Percentiles rank a stretch among this genome's conserved stretches.
Conservation (phyloP, 2,888 invertebrate genomes). For the Pimpla rufipes region DNA sequence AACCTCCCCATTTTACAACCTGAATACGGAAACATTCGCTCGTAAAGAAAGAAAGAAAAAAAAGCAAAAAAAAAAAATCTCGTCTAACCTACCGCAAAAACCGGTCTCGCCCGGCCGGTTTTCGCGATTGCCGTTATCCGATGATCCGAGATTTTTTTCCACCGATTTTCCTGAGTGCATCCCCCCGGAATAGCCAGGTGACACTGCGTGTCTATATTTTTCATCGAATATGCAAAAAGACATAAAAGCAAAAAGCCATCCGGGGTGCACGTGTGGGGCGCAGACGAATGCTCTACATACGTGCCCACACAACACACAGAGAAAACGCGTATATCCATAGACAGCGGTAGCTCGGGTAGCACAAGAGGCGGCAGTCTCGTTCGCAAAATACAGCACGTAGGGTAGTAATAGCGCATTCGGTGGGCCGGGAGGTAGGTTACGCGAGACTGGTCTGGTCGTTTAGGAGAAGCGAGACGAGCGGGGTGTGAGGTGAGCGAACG, state of each 20-base stretch:
- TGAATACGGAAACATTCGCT: not conserved
- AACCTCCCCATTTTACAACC: too few species aligned
- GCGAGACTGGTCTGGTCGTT: slow-evolving; percentile 35
- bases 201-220: not conserved
- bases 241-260: slow-evolving; percentile 22
- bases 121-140: slow-evolving; percentile 4
- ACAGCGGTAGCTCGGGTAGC: slow-evolving; percentile 8
- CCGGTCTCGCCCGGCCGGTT: not conserved
- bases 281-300: not conserved
- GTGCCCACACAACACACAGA: too few species aligned
- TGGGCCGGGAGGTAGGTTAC: slow-evolving; percentile 36
- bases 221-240: slow-evolving; percentile 18
- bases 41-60: not conserved
- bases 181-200: not conserved
- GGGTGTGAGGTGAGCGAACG: slow-evolving; percentile 60
- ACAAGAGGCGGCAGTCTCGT: slow-evolving; percentile 35
- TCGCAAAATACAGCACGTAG: slow-evolving; percentile 67
- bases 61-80: not conserved
- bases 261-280: not conserved
- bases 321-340: not conserved
- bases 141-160: not conserved
- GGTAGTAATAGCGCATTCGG: slow-evolving; percentile 65
- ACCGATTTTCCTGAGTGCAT: not conserved
- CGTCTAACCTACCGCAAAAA: not conserved
- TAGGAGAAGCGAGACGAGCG: slow-evolving; percentile 43